phyloP scores from a whole-genome alignment of 1,140 invertebrate species.

The Cherax destructor region DNA sequence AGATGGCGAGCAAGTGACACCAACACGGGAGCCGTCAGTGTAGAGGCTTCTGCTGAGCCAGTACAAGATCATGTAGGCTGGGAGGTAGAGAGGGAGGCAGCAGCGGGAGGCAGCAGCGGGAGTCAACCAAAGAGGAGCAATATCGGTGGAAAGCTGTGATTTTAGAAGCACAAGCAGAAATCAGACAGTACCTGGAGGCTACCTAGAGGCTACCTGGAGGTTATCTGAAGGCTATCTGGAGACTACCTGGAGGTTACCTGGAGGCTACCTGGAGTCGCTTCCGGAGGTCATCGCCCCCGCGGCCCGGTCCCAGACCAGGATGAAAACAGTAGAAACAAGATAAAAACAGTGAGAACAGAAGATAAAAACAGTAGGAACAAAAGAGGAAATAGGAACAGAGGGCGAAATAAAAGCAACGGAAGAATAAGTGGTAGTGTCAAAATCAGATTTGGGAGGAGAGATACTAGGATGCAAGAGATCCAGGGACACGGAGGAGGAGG shows the following conservation, averaged over 20 bases:
- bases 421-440: background rate
- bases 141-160: background rate
- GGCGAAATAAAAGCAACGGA: background rate
- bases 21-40: background rate
- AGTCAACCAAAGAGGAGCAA: background rate
- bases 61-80: background rate
- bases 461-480: background rate
- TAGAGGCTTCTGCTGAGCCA: too few species aligned
- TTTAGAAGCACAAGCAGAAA: background rate
- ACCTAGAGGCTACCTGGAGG: too few species aligned
- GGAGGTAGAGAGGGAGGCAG: background rate
- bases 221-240: too few species aligned
- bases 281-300: too few species aligned
- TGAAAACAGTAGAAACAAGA: background rate
- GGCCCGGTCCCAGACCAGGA: too few species aligned
- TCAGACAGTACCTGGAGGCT: too few species aligned
- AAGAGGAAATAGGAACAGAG: background rate
- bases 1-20: background rate
- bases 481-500: background rate
- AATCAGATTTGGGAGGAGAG: background rate
- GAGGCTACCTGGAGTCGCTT: too few species aligned
- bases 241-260: too few species aligned
- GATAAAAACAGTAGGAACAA: background rate
- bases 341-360: background rate
- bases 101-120: background rate